Evolutionary conservation across 2,797 vertebrate genomes (phyloP).

Genomic region (Phyllotis vaccarum): DNA sequence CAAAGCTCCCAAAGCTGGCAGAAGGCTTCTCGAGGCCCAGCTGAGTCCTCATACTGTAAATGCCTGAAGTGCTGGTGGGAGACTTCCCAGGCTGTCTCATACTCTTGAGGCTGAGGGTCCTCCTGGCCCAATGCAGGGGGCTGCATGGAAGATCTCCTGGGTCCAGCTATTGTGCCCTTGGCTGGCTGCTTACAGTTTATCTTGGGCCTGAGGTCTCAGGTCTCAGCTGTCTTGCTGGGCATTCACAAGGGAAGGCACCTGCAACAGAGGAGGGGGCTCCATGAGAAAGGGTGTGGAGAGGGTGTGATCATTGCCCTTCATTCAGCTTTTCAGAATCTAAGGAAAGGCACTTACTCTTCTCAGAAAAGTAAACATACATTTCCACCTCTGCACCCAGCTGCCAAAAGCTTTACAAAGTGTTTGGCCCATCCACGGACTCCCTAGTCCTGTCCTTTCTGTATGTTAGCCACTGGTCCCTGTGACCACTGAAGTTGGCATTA

Average conservation of each 20-base stretch:
- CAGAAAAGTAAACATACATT: neutral
- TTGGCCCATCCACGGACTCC: neutral
- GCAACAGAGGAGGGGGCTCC: conserved; percentile 33
- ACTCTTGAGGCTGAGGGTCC: conserved; percentile 65
- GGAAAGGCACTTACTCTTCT: neutral
- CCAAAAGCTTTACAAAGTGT: neutral
- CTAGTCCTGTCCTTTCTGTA: neutral
- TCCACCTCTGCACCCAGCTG: neutral
- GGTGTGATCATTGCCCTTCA: neutral
- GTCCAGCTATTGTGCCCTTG: conserved; percentile 54
- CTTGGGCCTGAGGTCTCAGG: neutral
- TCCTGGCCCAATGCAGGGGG: conserved; percentile 53
- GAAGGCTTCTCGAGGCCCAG: conserved; percentile 75
- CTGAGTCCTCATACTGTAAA: conserved; percentile 76
- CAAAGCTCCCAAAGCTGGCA: conserved; percentile 81
- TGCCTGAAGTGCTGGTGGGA: conserved; percentile 75
- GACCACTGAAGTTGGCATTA: neutral
- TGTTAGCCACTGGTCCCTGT: neutral
- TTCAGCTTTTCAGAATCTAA: neutral
- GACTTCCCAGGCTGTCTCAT: conserved; percentile 65
- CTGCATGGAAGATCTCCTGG: conserved; percentile 60
- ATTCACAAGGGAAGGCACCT: neutral
- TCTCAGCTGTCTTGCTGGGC: neutral
- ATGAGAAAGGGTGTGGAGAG: conserved; percentile 17
- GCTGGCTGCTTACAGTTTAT: neutral